Percentiles rank a stretch among this genome's conserved stretches.
phyloP scores from a whole-genome alignment of 2,797 vertebrate genomes.

The Peromyscus melanophrys region DNA sequence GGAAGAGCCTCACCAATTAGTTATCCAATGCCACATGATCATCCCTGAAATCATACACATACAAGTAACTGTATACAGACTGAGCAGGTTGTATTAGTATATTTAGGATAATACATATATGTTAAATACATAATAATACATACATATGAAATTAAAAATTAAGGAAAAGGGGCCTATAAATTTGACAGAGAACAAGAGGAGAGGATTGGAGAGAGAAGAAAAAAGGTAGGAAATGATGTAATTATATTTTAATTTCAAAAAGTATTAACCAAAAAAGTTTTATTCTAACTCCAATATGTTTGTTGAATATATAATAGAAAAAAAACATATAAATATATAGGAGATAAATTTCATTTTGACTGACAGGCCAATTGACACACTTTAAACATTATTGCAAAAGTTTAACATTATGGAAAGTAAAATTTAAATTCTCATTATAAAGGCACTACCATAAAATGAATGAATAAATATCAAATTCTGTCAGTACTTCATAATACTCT shows the following conservation, averaged over 20 bases:
- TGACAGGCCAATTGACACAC: conserved; percentile 66
- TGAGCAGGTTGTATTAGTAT: background rate
- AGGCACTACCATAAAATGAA: conserved; percentile 76
- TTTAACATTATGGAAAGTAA: conserved; percentile 77
- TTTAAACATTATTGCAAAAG: conserved; percentile 80
- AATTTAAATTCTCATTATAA: conserved; percentile 71
- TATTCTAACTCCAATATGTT: background rate
- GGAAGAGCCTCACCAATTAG: background rate
- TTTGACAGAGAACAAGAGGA: background rate
- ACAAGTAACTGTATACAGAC: background rate
- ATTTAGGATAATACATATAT: background rate
- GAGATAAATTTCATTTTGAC: conserved; percentile 59
- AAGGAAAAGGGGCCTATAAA: background rate
- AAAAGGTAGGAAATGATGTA: background rate
- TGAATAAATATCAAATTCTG: conserved; percentile 76
- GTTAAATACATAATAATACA: background rate
- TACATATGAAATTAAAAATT: background rate
- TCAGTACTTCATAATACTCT: conserved; percentile 65
- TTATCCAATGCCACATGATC: background rate
- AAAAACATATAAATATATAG: conserved; percentile 69
- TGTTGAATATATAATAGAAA: conserved; percentile 31
- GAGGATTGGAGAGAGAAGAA: background rate
- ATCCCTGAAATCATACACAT: background rate
- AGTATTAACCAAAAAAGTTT: background rate
- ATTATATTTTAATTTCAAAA: background rate